Evolutionary conservation across 2,888 invertebrate species (phyloP), one percentile per base, ranked within the genome.

Genomic region (Eudemis profundana): DNA sequence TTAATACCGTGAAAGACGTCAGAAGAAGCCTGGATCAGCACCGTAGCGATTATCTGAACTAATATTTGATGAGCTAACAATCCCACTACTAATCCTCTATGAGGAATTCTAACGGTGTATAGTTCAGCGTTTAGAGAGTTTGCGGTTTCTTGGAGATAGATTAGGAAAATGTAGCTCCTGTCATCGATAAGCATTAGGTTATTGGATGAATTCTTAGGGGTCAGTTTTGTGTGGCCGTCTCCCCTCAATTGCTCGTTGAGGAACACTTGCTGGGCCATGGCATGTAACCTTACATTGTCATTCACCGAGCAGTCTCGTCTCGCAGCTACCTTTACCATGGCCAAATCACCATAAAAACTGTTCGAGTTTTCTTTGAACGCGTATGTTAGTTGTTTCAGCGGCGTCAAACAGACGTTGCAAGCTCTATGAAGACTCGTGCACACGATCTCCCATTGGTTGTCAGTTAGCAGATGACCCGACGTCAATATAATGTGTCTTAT

Each of bases 261-360:
- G 75, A 95, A 94, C 50, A 97, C 97, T 94, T 98, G 98, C 76
- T 97, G 97, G 0, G 98, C 97, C 77, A 98, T 93, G 33, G 97
- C 97, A 76, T 96, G 95, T 44, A 98, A 93, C 71, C 98, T 93
- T 38, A 97, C 95, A 77, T 97, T 95, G 79, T 98, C 98, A 69
- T 96, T 95, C 10, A 96, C 93, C 1, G 96, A 96, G 78, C 97
- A 97, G 82, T 98, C 98, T 66, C 96, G 94, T 50, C 98, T 93
- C 0, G 98, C 98, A 1, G 98, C 98, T 5, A 98, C 98, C 93
- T 98, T 98, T 0, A 98, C 98, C 66, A 97, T 97, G 8, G 96
- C 97, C 71, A 96, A 91, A 84, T 98, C 98, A 0, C 98, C 98
- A 83, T 98, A 98, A 86, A 98, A 98, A 80, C 98, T 98, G 76